These are phyloP conservation scores for Trichomycterus rosablanca DNA, from an alignment of 2,113 vertebrate genomes.

Conservation along the genomic window DNA sequence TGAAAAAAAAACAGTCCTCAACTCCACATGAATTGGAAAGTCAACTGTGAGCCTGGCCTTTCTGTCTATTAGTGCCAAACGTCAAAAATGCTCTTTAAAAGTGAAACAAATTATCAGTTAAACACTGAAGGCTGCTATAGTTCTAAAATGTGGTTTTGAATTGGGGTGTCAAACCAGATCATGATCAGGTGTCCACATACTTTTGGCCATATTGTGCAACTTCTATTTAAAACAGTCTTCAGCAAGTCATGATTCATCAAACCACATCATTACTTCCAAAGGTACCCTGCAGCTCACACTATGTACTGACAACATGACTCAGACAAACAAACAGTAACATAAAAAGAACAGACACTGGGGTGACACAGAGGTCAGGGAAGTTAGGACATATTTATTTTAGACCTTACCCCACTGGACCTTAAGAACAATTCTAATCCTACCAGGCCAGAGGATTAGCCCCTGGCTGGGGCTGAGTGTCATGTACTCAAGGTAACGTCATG, in stretches of 20 bases:
- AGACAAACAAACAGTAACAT: constrained; percentile 19
- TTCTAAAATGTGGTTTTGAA: no score
- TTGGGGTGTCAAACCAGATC: no score
- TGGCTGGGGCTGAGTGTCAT: constrained; percentile 99
- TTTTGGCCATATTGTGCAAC: no score
- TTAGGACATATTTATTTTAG: constrained; percentile 5
- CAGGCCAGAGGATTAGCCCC: constrained; percentile 63
- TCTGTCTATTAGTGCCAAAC: no score
- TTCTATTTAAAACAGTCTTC: no score
- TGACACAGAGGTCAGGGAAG: constrained; percentile 9
- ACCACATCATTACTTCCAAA: constrained; percentile 55
- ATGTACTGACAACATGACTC: constrained; percentile 53
- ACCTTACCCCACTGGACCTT: constrained; percentile 68
- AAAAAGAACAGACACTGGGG: constrained; percentile 11
- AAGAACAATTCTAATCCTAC: constrained; percentile 50
- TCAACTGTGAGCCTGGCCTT: no score
- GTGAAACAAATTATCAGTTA: no score
- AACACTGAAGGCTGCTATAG: no score
- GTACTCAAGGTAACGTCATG: constrained; percentile 99
- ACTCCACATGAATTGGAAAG: no score
- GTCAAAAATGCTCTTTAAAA: no score
- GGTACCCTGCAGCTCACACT: constrained; percentile 57
- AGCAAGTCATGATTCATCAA: constrained; percentile 63
- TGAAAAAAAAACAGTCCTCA: no score
- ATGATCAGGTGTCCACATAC: no score